Evolutionary conservation across 2,797 vertebrate genomes (phyloP), one percentile per base, ranked within the genome.

Genomic region (Spondyliosoma cantharus): DNA sequence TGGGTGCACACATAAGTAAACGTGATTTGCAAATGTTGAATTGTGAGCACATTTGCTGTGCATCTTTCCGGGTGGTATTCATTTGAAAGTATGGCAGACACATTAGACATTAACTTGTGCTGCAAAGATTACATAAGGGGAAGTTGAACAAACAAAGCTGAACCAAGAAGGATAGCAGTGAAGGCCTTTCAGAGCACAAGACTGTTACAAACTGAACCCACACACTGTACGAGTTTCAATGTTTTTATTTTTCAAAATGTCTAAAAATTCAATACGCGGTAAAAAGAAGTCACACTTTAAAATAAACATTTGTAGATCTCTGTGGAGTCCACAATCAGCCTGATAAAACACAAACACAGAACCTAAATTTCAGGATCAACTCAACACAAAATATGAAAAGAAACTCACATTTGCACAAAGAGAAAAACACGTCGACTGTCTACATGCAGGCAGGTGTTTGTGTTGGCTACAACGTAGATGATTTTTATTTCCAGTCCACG

Each of bases 181-280:
- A 58, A 25, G 43, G 17, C 9, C n/a, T 59, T 48, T 50, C 22
- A 46, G 12, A 61, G 25, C 7, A 43, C 12, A 2, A 2, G 7
- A 29, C 2, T 0, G 9, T 58, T 5, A 73, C 7, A 74, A 11
- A 84, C 7, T 42, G 16, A 69, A 56, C 8, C 54, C 54, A 45
- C 22, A 74, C 2, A 19, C 32, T 5, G 32, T 13, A 14, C 4
- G 58, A n/a, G 67, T 76, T 88, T 82, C 42, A 54, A 13, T 5
- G 65, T 15, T 78, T 93, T 91, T 91, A 91, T 91, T 93, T 83
- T 87, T 83, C 71, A 87, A 92, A 89, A 83, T 74, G 73, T 87
- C 78, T 81, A 90, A 88, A 91, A 90, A 85, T 74, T 76, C 67
- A 79, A 65, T 45, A 87, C 59, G 74, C 32, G 54, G 68, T 86